Percentiles rank a stretch among this genome's conserved stretches.
Conservation (phyloP, 1,140 invertebrate species). For the Drosophila azteca region DNA sequence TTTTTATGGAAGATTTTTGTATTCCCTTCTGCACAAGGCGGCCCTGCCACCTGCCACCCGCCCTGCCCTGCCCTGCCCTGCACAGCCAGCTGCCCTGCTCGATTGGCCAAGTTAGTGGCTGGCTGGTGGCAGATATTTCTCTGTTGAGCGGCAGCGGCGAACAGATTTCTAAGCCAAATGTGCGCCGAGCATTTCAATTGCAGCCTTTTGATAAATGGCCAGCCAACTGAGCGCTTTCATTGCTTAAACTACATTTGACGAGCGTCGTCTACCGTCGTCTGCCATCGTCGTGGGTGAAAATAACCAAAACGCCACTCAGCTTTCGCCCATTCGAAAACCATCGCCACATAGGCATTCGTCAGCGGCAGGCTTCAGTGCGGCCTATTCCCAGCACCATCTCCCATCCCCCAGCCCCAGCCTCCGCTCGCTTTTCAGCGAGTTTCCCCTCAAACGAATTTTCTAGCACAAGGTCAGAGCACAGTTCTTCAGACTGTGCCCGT, state of each 20-base stretch:
- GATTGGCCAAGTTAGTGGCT: constrained; percentile 57
- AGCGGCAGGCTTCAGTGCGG: constrained; percentile 10
- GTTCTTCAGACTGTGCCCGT: constrained; percentile 47
- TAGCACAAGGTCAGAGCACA: constrained; percentile 67
- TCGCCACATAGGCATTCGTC: constrained; percentile 29
- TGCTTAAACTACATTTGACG: constrained; percentile 63
- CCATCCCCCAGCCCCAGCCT: background rate
- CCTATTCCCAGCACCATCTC: background rate
- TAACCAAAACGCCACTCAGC: constrained; percentile 73
- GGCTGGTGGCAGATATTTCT: constrained; percentile 22
- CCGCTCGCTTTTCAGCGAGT: constrained; percentile 22
- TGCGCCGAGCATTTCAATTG: constrained; percentile 73
- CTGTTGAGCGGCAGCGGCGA: constrained; percentile 32
- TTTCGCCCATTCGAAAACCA: constrained; percentile 74
- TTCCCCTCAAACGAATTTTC: constrained; percentile 46
- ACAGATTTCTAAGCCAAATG: constrained; percentile 69
- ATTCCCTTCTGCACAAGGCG: constrained; percentile 53
- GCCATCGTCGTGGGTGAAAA: constrained; percentile 62
- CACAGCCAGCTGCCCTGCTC: constrained; percentile 1
- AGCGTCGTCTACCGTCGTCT: constrained; percentile 36
- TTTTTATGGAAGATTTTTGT: constrained; percentile 65
- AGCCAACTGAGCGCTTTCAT: constrained; percentile 65
- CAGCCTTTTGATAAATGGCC: constrained; percentile 75
- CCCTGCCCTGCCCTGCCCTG: background rate
- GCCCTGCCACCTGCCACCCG: constrained; percentile 9